Percentiles rank a stretch among this genome's conserved stretches.
Conservation (phyloP, 2,888 invertebrate genomes). For the Eudasyphora cyanicolor region DNA sequence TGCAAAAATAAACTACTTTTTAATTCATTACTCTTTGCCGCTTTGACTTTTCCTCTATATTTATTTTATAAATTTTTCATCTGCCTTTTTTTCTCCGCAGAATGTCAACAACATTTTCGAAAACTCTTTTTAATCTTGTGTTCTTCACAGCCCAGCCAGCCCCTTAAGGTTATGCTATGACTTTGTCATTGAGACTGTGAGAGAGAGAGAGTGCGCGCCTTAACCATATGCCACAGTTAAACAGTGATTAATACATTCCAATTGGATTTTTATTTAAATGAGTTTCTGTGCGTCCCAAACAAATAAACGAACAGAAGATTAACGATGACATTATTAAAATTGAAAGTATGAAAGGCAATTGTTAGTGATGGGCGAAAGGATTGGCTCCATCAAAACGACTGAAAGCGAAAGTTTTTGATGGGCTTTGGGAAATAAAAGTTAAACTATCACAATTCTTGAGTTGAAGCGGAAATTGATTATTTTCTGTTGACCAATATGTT, state of each 20-base stretch:
- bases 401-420: too few species aligned
- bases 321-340: neutral
- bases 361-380: neutral
- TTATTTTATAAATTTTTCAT: conserved; percentile 29
- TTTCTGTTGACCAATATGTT: too few species aligned
- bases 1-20: conserved; percentile 26
- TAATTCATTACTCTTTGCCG: conserved; percentile 26
- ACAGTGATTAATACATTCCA: conserved; percentile 37
- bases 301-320: conserved; percentile 5
- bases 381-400: too few species aligned
- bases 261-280: conserved; percentile 43
- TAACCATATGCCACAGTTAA: neutral
- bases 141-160: neutral
- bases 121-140: neutral
- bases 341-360: neutral
- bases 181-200: too few species aligned
- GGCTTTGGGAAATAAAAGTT: too few species aligned
- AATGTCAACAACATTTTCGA: conserved; percentile 28
- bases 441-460: too few species aligned
- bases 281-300: neutral
- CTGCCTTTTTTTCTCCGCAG: too few species aligned
- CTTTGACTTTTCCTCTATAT: neutral
- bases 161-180: neutral
- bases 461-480: too few species aligned
- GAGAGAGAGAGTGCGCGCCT: too few species aligned